Base-by-base conservation (phyloP, 2,888 invertebrate genomes). In the Scotopteryx bipunctaria region DNA sequence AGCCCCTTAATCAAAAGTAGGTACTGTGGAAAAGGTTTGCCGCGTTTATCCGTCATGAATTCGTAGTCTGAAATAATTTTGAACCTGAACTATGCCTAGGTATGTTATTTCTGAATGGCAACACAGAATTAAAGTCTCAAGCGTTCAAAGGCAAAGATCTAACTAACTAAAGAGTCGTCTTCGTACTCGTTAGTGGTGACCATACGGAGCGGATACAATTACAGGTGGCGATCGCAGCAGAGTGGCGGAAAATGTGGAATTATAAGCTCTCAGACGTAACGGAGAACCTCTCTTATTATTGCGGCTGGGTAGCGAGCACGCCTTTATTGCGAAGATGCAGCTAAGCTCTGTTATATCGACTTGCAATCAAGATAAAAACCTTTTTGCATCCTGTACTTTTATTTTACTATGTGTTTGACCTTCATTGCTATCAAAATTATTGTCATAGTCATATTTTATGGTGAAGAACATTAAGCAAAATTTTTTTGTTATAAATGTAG, bases 171-270 rank as follows among this genome's bases (percentile, higher is more conserved):
- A 63, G 63, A 61, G 63, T 64, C 56, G 42, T 55, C 64, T 63
- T 61, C 63, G 67, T 74, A 74, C 73, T 71, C 70, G 71, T 72
- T 67, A 70, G 68, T 64, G 61, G 56, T 46, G 55, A 49, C 57
- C 60, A 68, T 63, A 67, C 68, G 67, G 66, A 69, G 78, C 87
- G 87, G 88, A 89, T 77, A 81, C 84, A 88, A 89, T 89, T 89
- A 89, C 81, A 86, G 85, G 66, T 80, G 69, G 73, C 80, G 78
- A 83, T 83, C 77, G 76, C 73, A 73, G 69, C 69, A 64, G 63
- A 64, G 63, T 65, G 74, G 78, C 76, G 64, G 47, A 50, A 55
- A 69, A 65, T 59, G 64, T 68, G 70, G 74, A 82, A 78, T 76
- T 83, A 81, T 82, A 80, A 77, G 78, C 82, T 76, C 72, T 80